phyloP scores from a whole-genome alignment of 2,797 vertebrate genomes.

The Lagocephalus sceleratus region DNA sequence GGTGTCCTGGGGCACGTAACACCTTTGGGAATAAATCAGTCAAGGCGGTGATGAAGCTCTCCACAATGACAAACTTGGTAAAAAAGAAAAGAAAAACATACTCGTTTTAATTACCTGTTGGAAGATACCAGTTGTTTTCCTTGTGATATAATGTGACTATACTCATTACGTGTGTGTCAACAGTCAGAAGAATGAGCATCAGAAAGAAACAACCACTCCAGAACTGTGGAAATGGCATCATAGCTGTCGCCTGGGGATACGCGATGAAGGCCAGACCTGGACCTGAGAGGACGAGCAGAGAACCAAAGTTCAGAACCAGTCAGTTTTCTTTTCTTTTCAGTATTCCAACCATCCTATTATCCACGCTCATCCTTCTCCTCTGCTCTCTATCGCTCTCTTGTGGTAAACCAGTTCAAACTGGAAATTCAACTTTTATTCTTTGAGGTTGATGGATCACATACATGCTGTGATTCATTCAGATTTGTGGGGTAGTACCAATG shows the following conservation, averaged over 20 bases:
- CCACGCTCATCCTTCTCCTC: no score
- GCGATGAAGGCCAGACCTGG: slow-evolving; percentile 3
- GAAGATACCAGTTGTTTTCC: background rate
- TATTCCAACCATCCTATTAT: no score
- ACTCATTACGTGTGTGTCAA: background rate
- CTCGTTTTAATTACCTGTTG: background rate
- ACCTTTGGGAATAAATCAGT: slow-evolving; percentile 43
- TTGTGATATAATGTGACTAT: background rate
- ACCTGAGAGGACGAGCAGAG: background rate
- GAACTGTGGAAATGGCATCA: background rate
- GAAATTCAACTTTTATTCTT: no score
- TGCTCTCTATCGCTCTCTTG: no score
- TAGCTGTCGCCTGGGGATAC: background rate
- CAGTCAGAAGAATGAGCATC: background rate
- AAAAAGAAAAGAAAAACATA: background rate
- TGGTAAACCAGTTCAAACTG: no score
- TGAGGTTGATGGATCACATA: no score
- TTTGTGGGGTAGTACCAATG: no score
- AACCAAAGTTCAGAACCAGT: no score
- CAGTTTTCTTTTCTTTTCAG: no score
- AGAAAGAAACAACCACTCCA: slow-evolving; percentile 3
- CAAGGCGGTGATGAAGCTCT: slow-evolving; percentile 42
- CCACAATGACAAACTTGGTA: slow-evolving; percentile 52
- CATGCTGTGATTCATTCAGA: no score
- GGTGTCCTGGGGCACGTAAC: slow-evolving; percentile 20